Conservation (phyloP, 1,140 invertebrate genomes). For the Anoplophora glabripennis region DNA sequence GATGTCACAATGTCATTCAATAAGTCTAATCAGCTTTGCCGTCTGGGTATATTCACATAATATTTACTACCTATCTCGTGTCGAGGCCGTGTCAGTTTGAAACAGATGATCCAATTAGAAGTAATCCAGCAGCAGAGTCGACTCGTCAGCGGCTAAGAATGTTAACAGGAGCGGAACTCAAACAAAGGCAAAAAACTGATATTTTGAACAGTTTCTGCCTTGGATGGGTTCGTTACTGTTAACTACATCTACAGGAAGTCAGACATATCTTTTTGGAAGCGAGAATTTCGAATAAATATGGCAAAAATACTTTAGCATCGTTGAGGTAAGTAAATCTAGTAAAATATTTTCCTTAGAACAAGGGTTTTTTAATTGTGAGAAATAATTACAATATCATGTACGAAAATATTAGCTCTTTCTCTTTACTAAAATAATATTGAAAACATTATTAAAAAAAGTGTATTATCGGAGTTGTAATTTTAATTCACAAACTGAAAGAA, state of each 20-base stretch:
- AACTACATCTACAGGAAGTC: not conserved
- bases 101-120: not conserved
- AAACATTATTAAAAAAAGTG: too few species aligned
- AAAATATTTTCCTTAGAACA: not conserved
- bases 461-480: too few species aligned
- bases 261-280: not conserved
- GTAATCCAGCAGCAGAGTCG: not conserved
- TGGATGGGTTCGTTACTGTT: conserved; percentile 43
- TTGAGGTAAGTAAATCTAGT: not conserved
- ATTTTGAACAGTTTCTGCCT: conserved; percentile 47
- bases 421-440: not conserved
- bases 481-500: too few species aligned
- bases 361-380: not conserved
- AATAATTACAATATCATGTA: too few species aligned
- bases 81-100: not conserved
- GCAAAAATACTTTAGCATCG: too few species aligned
- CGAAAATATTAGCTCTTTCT: too few species aligned
- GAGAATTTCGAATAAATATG: too few species aligned
- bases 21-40: too few species aligned
- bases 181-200: conserved; percentile 39
- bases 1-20: too few species aligned
- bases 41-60: too few species aligned
- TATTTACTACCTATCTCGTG: too few species aligned
- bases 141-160: not conserved
- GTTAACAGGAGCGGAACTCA: conserved; percentile 5